A percentile compares a stretch with the other conserved stretches of the same genome.
Conservation (phyloP, 1,140 invertebrate genomes). For the Centruroides sculpturatus region DNA sequence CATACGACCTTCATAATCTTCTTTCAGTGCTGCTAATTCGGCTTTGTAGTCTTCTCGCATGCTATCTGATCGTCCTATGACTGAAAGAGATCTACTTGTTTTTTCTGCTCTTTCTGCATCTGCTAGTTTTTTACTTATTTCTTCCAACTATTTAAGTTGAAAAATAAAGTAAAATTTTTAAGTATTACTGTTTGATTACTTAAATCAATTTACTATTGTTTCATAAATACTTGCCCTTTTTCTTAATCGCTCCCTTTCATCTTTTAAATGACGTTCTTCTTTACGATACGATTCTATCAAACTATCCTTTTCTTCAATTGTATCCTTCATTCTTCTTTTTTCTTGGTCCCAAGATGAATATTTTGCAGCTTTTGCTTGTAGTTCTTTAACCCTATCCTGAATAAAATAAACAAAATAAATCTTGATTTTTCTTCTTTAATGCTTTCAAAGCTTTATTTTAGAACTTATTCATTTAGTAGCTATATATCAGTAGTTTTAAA, state of each 20-base stretch:
- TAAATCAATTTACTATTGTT: too few species aligned
- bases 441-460: too few species aligned
- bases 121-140: constrained; percentile 58
- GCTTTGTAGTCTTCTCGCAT: constrained; percentile 39
- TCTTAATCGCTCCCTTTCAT: constrained; percentile 50
- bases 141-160: constrained; percentile 48
- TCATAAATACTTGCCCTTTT: constrained; percentile 33
- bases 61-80: too few species aligned
- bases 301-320: constrained; percentile 53
- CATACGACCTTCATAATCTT: constrained; percentile 75
- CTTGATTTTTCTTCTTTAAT: too few species aligned
- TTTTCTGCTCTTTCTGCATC: constrained; percentile 46
- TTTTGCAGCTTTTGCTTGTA: constrained; percentile 25
- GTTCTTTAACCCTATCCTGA: constrained; percentile 40
- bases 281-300: constrained; percentile 56
- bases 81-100: too few species aligned
- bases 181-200: too few species aligned
- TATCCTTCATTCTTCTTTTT: constrained; percentile 45
- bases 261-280: constrained; percentile 50
- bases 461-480: too few species aligned
- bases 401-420: constrained; percentile 18
- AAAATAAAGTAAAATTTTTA: neutral
- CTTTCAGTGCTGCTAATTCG: constrained; percentile 68
- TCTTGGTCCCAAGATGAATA: constrained; percentile 39
- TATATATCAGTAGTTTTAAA: too few species aligned